phyloP scores from a whole-genome alignment of 2,113 vertebrate species.

The Podocnemis expansa region DNA sequence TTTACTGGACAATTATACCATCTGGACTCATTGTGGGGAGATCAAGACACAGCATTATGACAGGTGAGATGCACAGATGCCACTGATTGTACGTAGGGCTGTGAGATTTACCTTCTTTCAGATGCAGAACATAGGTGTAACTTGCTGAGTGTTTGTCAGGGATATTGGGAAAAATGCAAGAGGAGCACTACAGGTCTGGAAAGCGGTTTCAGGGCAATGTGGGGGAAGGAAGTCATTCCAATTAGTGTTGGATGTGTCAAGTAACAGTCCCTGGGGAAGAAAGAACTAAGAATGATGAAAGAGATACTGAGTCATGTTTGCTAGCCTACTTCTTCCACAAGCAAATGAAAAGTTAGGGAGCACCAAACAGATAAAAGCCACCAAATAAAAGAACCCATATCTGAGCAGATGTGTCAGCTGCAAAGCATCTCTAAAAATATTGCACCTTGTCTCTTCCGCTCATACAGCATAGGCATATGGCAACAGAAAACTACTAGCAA shows the following conservation, averaged over 20 bases:
- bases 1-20: not conserved
- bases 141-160: not conserved
- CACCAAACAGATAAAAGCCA: not conserved
- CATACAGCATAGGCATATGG: not conserved
- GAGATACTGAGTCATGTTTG: not conserved
- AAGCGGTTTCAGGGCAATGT: rapidly evolving
- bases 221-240: not conserved
- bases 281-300: not conserved
- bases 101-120: rapidly evolving
- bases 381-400: not conserved
- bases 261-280: not conserved
- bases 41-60: not conserved
- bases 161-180: not conserved
- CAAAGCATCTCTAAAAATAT: not conserved
- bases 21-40: not conserved
- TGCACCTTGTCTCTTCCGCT: not conserved
- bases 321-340: not conserved
- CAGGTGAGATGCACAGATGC: not conserved
- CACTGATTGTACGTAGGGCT: rapidly evolving
- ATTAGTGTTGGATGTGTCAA: not conserved
- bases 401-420: rapidly evolving
- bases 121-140: not conserved
- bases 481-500: too few species aligned
- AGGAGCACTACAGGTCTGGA: not conserved
- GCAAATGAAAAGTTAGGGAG: not conserved